These are phyloP conservation scores for Homarus americanus DNA, from an alignment of 1,140 invertebrate genomes.

Conservation along the genomic window DNA sequence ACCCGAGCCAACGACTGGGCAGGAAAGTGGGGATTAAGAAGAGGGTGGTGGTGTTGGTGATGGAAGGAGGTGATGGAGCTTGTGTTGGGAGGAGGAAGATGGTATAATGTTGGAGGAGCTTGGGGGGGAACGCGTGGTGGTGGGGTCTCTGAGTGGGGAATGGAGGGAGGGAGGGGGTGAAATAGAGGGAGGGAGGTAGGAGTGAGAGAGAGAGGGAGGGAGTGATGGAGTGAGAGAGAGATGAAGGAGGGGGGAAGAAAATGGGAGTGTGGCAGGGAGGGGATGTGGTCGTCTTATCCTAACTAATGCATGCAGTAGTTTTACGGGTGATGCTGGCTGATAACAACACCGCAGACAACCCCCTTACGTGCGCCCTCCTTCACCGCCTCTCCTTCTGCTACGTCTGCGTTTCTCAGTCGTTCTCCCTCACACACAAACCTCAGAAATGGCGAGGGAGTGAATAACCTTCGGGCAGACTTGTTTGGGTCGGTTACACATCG, in stretches of 20 bases:
- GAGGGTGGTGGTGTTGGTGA: not conserved
- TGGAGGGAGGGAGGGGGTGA: no score
- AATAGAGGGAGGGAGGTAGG: no score
- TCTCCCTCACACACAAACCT: not conserved
- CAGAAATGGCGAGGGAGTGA: no score
- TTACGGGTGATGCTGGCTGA: conserved; percentile 27
- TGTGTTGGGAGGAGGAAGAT: not conserved
- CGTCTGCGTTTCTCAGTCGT: not conserved
- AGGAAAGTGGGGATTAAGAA: not conserved
- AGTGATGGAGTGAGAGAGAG: conserved; percentile 27
- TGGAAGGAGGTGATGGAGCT: not conserved
- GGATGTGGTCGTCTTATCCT: not conserved
- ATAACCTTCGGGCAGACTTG: no score
- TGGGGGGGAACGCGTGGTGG: no score
- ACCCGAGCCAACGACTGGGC: not conserved
- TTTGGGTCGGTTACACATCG: no score
- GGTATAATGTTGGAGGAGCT: not conserved
- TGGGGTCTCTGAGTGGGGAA: no score
- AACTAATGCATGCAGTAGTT: conserved; percentile 49
- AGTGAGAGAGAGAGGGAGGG: conserved; percentile 30
- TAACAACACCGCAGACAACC: not conserved
- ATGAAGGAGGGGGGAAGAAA: conserved; percentile 18
- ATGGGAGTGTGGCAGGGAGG: not conserved
- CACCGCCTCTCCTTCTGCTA: not conserved
- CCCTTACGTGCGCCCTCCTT: no score